These are phyloP conservation scores for Cheilinus undulatus DNA, from an alignment of 2,113 vertebrate species.

Conservation along the genomic window DNA sequence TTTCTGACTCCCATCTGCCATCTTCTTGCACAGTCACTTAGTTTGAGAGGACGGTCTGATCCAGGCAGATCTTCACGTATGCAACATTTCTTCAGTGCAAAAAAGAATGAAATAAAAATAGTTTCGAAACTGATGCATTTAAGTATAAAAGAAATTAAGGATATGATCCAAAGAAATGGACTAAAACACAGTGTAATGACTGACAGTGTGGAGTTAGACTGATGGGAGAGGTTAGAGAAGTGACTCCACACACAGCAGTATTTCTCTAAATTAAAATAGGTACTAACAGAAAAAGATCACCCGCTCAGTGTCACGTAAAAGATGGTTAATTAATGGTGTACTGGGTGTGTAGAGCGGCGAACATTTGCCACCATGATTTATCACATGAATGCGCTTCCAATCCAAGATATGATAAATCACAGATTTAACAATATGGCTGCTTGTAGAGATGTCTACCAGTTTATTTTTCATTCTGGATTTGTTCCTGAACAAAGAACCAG, in stretches of 20 bases:
- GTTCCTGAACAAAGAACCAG: too few relatives aligned
- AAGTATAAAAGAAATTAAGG: conserved; percentile 39
- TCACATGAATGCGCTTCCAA: conserved; percentile 28
- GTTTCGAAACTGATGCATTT: too few relatives aligned
- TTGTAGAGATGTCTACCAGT: not conserved
- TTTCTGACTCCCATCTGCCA: too few relatives aligned
- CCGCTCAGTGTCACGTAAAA: conserved; percentile 32
- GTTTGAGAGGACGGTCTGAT: too few relatives aligned
- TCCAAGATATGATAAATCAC: conserved; percentile 30
- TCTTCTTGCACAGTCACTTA: too few relatives aligned
- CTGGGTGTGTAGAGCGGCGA: conserved; percentile 19
- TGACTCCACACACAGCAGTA: conserved; percentile 36
- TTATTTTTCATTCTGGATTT: too few relatives aligned
- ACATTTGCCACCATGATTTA: conserved; percentile 29
- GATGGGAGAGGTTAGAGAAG: conserved; percentile 45
- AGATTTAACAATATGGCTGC: not conserved
- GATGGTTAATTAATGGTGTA: conserved; percentile 54
- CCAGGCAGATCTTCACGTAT: too few relatives aligned
- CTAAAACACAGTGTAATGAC: conserved; percentile 45
- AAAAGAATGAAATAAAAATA: too few relatives aligned
- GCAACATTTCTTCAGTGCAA: too few relatives aligned
- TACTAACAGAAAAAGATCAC: conserved; percentile 17
- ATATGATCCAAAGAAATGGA: conserved; percentile 55
- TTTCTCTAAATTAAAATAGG: conserved; percentile 56
- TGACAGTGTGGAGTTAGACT: conserved; percentile 37